phyloP scores from a whole-genome alignment of 1,140 invertebrate genomes.

The Drosophila truncata region DNA sequence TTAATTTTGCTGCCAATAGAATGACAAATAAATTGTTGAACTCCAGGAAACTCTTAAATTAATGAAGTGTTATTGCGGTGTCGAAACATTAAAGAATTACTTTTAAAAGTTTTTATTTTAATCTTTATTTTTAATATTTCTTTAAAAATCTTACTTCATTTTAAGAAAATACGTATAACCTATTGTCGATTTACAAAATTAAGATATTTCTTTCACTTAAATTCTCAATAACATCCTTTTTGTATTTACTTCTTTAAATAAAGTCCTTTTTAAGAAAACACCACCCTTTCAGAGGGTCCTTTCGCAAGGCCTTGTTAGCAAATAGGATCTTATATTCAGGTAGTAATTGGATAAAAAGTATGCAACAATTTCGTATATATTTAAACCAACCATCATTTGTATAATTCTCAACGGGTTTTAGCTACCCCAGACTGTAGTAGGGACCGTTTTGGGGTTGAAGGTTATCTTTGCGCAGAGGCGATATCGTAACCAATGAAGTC shows the following conservation, averaged over 20 bases:
- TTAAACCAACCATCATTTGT: neutral
- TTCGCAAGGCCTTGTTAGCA: neutral
- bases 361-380: neutral
- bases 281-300: no score
- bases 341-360: constrained; percentile 13
- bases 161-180: no score
- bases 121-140: neutral
- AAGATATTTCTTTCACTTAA: neutral
- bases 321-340: neutral
- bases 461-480: constrained; percentile 86
- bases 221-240: neutral
- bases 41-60: constrained; percentile 53
- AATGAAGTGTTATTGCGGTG: neutral
- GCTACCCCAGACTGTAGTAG: neutral
- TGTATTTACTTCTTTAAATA: neutral
- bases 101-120: neutral
- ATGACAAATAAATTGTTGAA: constrained; percentile 4
- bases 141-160: no score
- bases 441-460: accelerated
- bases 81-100: neutral
- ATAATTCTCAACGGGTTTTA: constrained; percentile 61
- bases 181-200: no score
- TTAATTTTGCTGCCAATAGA: constrained; percentile 69
- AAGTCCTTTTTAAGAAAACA: neutral
- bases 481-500: constrained; percentile 94